Base-by-base conservation (phyloP, 2,113 vertebrate species). In the Hemiprocne comata region DNA sequence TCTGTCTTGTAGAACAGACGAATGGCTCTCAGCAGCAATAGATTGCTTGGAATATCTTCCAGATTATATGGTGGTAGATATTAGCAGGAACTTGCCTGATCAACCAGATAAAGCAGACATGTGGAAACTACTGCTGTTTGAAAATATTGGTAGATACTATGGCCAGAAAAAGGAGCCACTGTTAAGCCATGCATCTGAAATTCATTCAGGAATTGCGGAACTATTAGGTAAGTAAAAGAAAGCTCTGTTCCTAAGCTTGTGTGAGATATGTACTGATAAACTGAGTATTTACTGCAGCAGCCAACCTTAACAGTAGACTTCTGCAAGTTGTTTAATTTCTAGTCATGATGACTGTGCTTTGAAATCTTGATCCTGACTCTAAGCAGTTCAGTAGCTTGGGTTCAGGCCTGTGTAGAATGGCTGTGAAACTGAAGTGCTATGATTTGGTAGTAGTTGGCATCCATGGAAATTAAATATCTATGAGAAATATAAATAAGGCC, bases 1-100 rank as follows among this genome's bases (percentile, higher is more conserved):
- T 80, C 38, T 79, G 64, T 86, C 78, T 90, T 71, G 55, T 79
- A 99, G 99, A 97, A 98, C 98, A 58, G 99, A 99, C 14, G 98
- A 99, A 91, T 99, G 99, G 99, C 97, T 99, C 80, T 99, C 98
- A 1, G 98, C 98, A 57, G 99, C 99, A 4, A 98, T 99, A 57
- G 99, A 99, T 97, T 99, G 99, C 93, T 96, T 99, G 61, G 99
- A 99, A 55, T 99, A 99, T 83, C 98, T 99, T 79, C 99, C 99
- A 0, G 99, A 99, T 96, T 97, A 98, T 8, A 96, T 98, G 95
- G 99, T 99, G 90, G 99, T 99, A 83, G 99, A 99, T 87, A 98
- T 99, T 48, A 99, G 99, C 93, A 98, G 99, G 92, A 99, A 98
- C 85, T 95, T 99, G 94, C 98, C 98, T 17, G 97, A 97, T 44